Evolutionary conservation across 2,797 vertebrate genomes (phyloP).

Genomic region (Setipinna tenuifilis): DNA sequence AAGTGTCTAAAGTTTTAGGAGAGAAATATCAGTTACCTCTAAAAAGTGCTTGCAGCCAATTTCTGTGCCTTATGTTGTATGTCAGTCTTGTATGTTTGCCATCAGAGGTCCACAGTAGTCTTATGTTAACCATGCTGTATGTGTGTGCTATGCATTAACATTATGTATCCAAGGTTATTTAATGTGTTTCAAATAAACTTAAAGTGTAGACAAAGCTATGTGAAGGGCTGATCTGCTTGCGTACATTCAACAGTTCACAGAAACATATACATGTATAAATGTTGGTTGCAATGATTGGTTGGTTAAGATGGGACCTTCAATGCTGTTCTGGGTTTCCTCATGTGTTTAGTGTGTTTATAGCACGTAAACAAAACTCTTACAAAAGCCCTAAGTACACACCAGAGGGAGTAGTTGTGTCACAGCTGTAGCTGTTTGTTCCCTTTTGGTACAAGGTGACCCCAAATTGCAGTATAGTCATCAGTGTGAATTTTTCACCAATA

Average conservation of each 20-base stretch:
- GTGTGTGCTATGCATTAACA: neutral
- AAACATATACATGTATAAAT: neutral
- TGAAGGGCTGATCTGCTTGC: too few relatives aligned
- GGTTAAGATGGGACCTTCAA: too few relatives aligned
- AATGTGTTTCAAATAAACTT: neutral
- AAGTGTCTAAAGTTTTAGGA: neutral
- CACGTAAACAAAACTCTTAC: too few relatives aligned
- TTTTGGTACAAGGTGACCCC: too few relatives aligned
- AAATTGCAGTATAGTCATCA: too few relatives aligned
- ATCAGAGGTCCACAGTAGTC: neutral
- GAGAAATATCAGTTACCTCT: neutral
- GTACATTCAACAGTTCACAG: neutral
- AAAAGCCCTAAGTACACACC: too few relatives aligned
- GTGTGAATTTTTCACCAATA: too few relatives aligned
- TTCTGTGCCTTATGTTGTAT: neutral
- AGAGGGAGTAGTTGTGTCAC: too few relatives aligned
- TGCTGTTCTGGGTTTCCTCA: too few relatives aligned
- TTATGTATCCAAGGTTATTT: neutral
- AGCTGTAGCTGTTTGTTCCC: too few relatives aligned
- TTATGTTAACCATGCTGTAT: neutral
- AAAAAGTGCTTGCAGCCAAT: neutral
- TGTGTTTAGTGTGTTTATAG: too few relatives aligned
- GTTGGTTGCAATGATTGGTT: too few relatives aligned
- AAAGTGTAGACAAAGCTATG: neutral
- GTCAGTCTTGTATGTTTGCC: neutral